Conservation (phyloP, 2,113 vertebrate species). For the Petaurus breviceps region DNA sequence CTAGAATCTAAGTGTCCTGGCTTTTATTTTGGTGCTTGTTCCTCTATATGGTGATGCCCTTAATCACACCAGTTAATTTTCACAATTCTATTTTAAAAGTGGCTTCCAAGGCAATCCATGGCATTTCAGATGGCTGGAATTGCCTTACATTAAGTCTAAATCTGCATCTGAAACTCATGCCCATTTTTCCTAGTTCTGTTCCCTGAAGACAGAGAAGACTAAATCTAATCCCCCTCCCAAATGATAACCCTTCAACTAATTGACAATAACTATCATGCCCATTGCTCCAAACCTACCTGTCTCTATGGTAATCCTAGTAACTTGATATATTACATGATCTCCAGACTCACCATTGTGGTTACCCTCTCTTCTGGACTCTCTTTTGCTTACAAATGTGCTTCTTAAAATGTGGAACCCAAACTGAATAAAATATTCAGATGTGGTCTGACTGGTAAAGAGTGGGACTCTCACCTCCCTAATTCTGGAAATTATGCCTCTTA, state of each 20-base stretch:
- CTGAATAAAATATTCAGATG: not conserved
- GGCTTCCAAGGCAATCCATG: too few relatives aligned
- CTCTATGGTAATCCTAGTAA: not conserved
- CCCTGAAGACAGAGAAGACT: not conserved
- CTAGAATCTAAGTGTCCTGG: not conserved
- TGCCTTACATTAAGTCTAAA: not conserved
- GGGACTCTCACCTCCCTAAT: not conserved
- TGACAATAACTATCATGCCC: not conserved
- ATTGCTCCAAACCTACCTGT: not conserved
- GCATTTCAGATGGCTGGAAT: not conserved
- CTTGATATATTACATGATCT: not conserved
- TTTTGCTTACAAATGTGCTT: not conserved
- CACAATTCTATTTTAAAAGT: not conserved
- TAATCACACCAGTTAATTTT: not conserved
- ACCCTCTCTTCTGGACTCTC: not conserved
- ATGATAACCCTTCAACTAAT: not conserved
- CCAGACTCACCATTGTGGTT: not conserved
- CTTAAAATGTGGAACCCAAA: not conserved
- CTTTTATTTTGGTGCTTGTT: not conserved
- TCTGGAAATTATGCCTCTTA: not conserved
- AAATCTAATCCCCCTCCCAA: not conserved
- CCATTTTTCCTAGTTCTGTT: not conserved
- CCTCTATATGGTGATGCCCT: not conserved
- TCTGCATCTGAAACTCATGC: not conserved
- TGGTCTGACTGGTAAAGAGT: not conserved